A percentile compares a stretch with the other conserved stretches of the same genome.
phyloP scores from a whole-genome alignment of 2,113 vertebrate species.

The Ochotona curzoniae region DNA sequence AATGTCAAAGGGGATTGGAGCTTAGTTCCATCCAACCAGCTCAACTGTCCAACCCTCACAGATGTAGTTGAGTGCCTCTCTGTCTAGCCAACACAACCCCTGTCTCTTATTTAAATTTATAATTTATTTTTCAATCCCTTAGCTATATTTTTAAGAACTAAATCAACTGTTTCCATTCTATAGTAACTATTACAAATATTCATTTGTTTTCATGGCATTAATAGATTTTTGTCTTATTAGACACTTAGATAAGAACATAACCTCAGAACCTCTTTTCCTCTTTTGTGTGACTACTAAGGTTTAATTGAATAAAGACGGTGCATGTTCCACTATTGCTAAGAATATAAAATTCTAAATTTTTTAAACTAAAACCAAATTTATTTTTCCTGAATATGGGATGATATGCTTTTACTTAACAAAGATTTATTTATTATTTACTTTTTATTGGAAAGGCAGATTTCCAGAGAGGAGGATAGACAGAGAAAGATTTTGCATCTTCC shows the following conservation, averaged over 20 bases:
- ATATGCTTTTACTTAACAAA: too few species aligned
- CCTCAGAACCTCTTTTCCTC: constrained; percentile 32
- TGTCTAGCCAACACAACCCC: too few species aligned
- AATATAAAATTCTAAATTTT: constrained; percentile 25
- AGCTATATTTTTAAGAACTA: not conserved
- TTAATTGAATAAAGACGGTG: constrained; percentile 36
- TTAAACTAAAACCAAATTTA: not conserved
- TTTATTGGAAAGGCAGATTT: too few species aligned
- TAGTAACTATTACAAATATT: not conserved
- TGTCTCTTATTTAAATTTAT: constrained; percentile 34
- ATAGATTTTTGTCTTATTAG: constrained; percentile 54
- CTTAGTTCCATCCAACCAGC: too few species aligned
- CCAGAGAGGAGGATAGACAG: too few species aligned
- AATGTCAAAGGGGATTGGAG: too few species aligned
- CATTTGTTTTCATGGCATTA: constrained; percentile 8
- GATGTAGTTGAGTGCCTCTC: too few species aligned
- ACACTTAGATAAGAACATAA: constrained; percentile 37
- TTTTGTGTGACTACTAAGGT: not conserved
- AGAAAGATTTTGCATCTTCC: too few species aligned
- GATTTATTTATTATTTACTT: too few species aligned
- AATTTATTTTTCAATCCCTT: not conserved
- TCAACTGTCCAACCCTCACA: too few species aligned
- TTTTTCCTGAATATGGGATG: constrained; percentile 18
- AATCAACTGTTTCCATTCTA: constrained; percentile 13
- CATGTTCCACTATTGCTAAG: not conserved